Percentiles rank a stretch among this genome's conserved stretches.
phyloP scores from a whole-genome alignment of 2,797 vertebrate genomes.

The Rhynchonycteris naso region DNA sequence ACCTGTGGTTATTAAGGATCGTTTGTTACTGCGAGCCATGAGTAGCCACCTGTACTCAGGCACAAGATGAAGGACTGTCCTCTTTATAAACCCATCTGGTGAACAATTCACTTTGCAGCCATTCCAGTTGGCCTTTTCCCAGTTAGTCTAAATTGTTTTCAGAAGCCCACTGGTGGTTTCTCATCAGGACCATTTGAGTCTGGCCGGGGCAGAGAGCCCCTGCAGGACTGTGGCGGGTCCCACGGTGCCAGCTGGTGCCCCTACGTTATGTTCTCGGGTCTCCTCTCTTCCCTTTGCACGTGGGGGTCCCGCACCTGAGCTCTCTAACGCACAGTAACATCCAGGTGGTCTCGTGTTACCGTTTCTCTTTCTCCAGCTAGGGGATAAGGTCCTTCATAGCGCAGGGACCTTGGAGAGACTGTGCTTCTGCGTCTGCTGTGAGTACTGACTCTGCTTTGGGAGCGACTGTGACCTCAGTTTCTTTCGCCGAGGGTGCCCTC shows the following conservation, averaged over 20 bases:
- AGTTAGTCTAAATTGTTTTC: neutral
- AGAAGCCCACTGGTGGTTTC: neutral
- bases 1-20: neutral
- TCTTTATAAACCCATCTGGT: neutral
- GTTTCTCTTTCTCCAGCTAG: neutral
- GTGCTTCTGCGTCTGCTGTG: neutral
- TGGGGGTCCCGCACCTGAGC: neutral
- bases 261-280: neutral
- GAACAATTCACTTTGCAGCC: neutral
- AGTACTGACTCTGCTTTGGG: neutral
- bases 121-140: neutral
- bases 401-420: neutral
- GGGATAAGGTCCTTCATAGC: neutral
- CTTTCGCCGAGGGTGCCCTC: neutral
- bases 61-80: neutral
- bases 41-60: neutral
- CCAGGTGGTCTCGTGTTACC: neutral
- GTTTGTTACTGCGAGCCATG: neutral
- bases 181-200: neutral
- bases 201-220: neutral
- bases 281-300: neutral
- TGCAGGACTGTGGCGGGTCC: no score
- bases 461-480: neutral
- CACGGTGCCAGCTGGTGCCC: fast-evolving
- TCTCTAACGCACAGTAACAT: no score